Conservation (phyloP, 2,113 vertebrate species). For the Paratilapia polleni region DNA sequence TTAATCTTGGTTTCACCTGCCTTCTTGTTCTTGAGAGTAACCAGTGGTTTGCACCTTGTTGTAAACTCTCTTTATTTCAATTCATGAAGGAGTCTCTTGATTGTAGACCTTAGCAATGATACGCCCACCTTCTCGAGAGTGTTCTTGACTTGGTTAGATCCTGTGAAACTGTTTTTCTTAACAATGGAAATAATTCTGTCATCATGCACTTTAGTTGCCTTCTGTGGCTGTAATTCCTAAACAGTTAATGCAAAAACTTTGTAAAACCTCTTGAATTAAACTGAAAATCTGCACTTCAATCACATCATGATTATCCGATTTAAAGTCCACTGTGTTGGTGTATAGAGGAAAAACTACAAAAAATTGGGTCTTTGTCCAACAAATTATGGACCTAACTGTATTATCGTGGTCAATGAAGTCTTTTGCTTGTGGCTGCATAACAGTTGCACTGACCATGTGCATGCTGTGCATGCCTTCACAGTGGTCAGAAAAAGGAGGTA, state of each 20-base stretch:
- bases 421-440: fast-evolving
- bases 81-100: neutral
- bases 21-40: neutral
- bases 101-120: neutral
- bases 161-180: neutral
- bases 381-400: neutral
- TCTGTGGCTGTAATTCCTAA: neutral
- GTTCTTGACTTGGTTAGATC: neutral
- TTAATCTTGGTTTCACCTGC: neutral
- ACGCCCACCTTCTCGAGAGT: neutral
- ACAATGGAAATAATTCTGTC: neutral
- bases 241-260: neutral
- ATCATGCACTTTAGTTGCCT: too few species aligned
- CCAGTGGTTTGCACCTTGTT: neutral
- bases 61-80: neutral
- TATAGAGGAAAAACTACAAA: neutral
- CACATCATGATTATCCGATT: too few species aligned
- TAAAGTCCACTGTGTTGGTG: too few species aligned
- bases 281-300: too few species aligned
- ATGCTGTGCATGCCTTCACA: neutral
- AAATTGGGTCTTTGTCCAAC: neutral
- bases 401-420: neutral
- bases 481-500: neutral
- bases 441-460: neutral
- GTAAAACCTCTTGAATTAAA: neutral